These are phyloP conservation scores for Protobothrops flavoviridis DNA, from an alignment of 2,113 vertebrate genomes.

Conservation along the genomic window DNA sequence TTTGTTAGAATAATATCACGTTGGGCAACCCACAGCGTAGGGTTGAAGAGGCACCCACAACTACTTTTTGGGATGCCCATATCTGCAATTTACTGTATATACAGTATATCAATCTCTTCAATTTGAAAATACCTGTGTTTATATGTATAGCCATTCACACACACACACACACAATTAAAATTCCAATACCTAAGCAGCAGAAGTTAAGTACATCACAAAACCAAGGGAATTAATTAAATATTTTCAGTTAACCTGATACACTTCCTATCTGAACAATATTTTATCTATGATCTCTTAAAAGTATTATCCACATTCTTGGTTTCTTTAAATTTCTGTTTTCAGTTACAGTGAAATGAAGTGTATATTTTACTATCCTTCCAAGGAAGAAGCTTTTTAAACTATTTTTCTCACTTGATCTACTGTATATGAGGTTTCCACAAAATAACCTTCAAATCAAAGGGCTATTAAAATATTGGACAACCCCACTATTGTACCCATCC, in stretches of 20 bases:
- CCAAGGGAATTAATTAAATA: background rate
- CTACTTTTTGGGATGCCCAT: background rate
- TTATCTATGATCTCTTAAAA: background rate
- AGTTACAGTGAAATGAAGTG: slow-evolving; percentile 12
- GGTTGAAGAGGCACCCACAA: background rate
- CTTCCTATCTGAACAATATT: slow-evolving; percentile 34
- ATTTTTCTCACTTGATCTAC: background rate
- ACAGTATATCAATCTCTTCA: background rate
- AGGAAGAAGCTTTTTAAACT: background rate
- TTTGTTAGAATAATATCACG: background rate
- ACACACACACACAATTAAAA: background rate
- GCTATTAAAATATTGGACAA: background rate
- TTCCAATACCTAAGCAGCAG: background rate
- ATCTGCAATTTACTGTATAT: background rate
- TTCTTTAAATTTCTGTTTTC: slow-evolving; percentile 22
- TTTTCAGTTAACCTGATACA: slow-evolving; percentile 30
- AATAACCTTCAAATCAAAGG: background rate
- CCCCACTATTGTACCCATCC: too few relatives aligned
- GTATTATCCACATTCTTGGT: slow-evolving; percentile 15
- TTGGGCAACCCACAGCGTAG: background rate
- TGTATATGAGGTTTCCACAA: background rate
- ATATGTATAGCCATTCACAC: background rate
- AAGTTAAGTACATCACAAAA: background rate
- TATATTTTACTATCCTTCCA: slow-evolving; percentile 6
- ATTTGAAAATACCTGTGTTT: slow-evolving; percentile 31